Conservation (phyloP, 2,113 vertebrate species). For the Phrynosoma blainvillii region DNA sequence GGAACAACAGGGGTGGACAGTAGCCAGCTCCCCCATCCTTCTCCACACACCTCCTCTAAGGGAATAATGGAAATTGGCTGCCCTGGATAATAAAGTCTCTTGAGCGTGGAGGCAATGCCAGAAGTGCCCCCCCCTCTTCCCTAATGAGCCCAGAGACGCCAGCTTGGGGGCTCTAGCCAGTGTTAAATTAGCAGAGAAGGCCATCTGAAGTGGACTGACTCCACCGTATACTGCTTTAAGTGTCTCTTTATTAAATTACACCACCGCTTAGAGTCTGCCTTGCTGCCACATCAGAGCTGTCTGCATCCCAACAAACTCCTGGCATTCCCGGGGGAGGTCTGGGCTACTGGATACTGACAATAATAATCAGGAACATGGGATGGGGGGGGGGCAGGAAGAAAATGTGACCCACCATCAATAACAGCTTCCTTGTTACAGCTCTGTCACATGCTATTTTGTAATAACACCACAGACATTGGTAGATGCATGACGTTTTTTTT, state of each 20-base stretch:
- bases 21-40: conserved; percentile 33
- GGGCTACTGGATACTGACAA: conserved; percentile 61
- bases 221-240: conserved; percentile 74
- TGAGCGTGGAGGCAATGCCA: conserved; percentile 46
- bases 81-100: conserved; percentile 69
- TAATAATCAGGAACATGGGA: conserved; percentile 39
- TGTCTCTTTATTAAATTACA: conserved; percentile 79
- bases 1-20: conserved; percentile 60
- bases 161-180: conserved; percentile 71
- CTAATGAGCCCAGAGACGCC: conserved; percentile 77
- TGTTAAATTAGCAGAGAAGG: conserved; percentile 75
- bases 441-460: conserved; percentile 24
- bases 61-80: conserved; percentile 68
- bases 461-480: conserved; percentile 17
- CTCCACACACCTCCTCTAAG: conserved; percentile 34
- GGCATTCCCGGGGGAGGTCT: conserved; percentile 57
- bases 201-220: conserved; percentile 75
- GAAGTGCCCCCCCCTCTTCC: conserved; percentile 57
- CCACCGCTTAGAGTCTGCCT: conserved; percentile 70
- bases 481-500: neutral
- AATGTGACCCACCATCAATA: conserved; percentile 24
- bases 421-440: conserved; percentile 30
- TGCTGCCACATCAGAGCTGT: conserved; percentile 73
- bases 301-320: conserved; percentile 69
- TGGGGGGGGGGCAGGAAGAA: neutral